These are phyloP conservation scores for Benitochromis conjunctus DNA, from an alignment of 2,113 vertebrate genomes.

Conservation along the genomic window DNA sequence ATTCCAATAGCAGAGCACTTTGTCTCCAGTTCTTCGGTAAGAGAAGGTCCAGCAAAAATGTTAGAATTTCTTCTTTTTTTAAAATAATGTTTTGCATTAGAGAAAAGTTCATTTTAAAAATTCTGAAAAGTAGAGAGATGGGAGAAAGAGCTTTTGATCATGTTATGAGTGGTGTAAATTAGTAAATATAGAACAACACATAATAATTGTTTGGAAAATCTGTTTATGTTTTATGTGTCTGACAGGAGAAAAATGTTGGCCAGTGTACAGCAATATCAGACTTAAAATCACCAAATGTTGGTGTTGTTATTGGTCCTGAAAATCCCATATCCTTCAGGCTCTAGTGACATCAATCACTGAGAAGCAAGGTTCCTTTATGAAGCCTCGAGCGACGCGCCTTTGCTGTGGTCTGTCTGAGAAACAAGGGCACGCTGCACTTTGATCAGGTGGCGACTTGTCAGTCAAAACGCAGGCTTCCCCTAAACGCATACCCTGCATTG, in stretches of 20 bases:
- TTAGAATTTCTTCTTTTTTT: background rate
- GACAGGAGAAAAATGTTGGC: background rate
- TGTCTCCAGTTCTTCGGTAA: background rate
- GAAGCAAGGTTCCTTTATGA: background rate
- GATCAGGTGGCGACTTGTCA: background rate
- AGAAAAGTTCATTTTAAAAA: background rate
- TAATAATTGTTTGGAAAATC: background rate
- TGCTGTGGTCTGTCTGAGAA: background rate
- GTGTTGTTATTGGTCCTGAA: background rate
- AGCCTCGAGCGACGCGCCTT: background rate
- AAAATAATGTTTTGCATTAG: background rate
- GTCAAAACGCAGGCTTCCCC: background rate
- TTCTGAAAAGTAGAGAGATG: background rate
- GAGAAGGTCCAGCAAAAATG: background rate
- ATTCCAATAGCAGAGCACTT: background rate
- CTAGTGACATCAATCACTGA: background rate
- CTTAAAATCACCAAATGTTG: background rate
- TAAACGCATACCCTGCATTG: background rate
- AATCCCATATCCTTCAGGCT: background rate
- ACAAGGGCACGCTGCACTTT: background rate
- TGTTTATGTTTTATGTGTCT: background rate
- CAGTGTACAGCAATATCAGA: background rate
- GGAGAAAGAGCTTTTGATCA: background rate
- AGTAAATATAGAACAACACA: background rate
- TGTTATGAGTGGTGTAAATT: background rate